phyloP scores from a whole-genome alignment of 1,140 invertebrate species.

The Drosophila yakuba region DNA sequence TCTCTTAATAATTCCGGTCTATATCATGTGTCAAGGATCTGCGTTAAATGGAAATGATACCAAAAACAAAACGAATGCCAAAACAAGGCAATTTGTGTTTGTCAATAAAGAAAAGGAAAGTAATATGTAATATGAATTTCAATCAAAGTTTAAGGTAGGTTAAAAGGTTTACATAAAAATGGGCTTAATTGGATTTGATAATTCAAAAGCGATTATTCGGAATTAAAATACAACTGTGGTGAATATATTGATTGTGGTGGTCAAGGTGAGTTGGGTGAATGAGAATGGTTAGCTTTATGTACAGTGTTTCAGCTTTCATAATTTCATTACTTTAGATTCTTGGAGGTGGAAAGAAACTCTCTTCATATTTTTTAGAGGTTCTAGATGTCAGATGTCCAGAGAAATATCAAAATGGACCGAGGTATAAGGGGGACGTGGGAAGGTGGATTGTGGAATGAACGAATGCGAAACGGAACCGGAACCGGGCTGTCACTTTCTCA shows the following conservation, averaged over 20 bases:
- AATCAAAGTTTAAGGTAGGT: no score
- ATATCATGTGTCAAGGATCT: not conserved
- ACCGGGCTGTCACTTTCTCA: constrained; percentile 14
- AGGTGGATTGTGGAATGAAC: constrained; percentile 8
- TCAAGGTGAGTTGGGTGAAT: constrained; percentile 43
- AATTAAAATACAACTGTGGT: constrained; percentile 36
- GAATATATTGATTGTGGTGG: constrained; percentile 27
- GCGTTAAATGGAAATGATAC: constrained; percentile 16
- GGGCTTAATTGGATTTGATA: constrained; percentile 1
- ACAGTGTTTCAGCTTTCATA: constrained; percentile 43
- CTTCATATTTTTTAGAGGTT: not conserved
- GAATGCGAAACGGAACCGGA: constrained; percentile 35
- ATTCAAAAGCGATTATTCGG: constrained; percentile 7
- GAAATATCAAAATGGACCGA: constrained; percentile 32
- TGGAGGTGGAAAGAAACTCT: constrained; percentile 22
- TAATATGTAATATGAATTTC: no score
- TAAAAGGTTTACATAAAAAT: no score
- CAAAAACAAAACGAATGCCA: constrained; percentile 6
- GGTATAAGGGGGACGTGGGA: not conserved
- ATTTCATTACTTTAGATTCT: constrained; percentile 8
- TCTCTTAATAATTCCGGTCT: constrained; percentile 13
- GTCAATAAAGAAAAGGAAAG: not conserved
- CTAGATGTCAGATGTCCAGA: constrained; percentile 21
- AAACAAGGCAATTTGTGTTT: not conserved
- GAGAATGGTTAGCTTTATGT: constrained; percentile 45